These are phyloP conservation scores for Oncorhynchus clarkii DNA, from an alignment of 2,113 vertebrate species.

Conservation along the genomic window DNA sequence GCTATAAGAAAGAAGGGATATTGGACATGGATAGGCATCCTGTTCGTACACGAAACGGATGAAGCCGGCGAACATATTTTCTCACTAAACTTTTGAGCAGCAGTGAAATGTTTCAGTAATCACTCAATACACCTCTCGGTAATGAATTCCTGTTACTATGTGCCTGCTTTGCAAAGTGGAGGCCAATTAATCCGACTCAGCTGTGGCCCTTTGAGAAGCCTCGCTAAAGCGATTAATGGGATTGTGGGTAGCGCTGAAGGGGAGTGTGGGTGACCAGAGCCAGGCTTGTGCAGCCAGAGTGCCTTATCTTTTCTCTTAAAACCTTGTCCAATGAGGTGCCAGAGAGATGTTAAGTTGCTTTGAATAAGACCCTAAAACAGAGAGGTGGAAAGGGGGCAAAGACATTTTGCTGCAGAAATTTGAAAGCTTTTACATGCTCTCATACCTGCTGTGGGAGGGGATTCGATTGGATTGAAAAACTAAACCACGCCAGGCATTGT, in stretches of 20 bases:
- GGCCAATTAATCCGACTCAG: constrained; percentile 74
- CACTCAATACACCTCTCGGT: constrained; percentile 63
- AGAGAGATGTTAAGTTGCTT: constrained; percentile 25
- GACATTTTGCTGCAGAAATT: not conserved
- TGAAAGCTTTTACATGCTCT: not conserved
- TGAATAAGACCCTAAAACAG: constrained; percentile 27
- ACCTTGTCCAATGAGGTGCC: constrained; percentile 6
- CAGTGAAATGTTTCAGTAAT: constrained; percentile 69
- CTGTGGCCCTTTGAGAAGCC: constrained; percentile 54
- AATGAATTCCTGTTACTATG: constrained; percentile 69
- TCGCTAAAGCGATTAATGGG: constrained; percentile 73
- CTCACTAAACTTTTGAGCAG: constrained; percentile 55
- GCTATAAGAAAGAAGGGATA: too few species aligned
- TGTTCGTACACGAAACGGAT: not conserved
- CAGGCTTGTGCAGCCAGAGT: constrained; percentile 30
- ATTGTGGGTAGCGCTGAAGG: constrained; percentile 57
- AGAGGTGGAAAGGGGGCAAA: constrained; percentile 6
- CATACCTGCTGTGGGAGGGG: not conserved
- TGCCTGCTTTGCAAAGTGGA: constrained; percentile 69
- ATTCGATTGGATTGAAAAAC: not conserved
- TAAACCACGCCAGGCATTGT: not conserved
- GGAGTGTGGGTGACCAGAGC: constrained; percentile 48
- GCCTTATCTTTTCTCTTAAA: constrained; percentile 43
- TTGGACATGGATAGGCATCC: too few species aligned
- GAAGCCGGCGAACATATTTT: constrained; percentile 45